Evolutionary conservation across 1,140 invertebrate genomes (phyloP).

Genomic region (Euura saliciscinereae): DNA sequence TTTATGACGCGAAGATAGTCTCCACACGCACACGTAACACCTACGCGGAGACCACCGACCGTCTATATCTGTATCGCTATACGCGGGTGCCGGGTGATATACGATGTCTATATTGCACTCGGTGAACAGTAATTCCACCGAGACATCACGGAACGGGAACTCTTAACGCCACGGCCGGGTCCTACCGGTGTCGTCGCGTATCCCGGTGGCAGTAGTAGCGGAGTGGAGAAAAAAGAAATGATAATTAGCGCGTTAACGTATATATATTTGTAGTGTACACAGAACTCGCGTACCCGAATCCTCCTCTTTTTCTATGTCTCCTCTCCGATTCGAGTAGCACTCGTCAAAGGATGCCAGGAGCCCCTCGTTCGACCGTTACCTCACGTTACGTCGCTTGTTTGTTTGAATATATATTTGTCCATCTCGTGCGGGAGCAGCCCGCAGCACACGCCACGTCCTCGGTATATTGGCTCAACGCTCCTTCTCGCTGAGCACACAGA

Average conservation of each 20-base stretch:
- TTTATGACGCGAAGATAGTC: neutral
- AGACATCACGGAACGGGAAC: no score
- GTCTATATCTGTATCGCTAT: neutral
- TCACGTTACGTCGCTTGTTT: conserved; percentile 19
- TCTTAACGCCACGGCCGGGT: no score
- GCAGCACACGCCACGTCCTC: conserved; percentile 5
- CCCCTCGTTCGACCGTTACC: neutral
- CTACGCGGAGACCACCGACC: neutral
- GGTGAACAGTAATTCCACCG: neutral
- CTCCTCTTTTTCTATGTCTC: neutral
- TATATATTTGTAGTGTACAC: neutral
- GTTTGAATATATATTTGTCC: conserved; percentile 46
- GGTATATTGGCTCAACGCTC: conserved; percentile 24
- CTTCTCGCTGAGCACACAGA: neutral
- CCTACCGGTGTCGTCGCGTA: no score
- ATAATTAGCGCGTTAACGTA: conserved; percentile 2
- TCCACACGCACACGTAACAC: neutral
- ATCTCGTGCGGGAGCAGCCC: conserved; percentile 28
- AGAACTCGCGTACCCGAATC: no score
- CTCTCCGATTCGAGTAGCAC: conserved; percentile 8
- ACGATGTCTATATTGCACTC: conserved; percentile 4
- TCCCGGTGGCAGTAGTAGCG: no score
- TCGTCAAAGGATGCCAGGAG: conserved; percentile 14
- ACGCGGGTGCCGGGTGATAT: neutral
- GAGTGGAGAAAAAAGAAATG: no score